phyloP scores from a whole-genome alignment of 2,797 vertebrate species.

The Esox lucius region DNA sequence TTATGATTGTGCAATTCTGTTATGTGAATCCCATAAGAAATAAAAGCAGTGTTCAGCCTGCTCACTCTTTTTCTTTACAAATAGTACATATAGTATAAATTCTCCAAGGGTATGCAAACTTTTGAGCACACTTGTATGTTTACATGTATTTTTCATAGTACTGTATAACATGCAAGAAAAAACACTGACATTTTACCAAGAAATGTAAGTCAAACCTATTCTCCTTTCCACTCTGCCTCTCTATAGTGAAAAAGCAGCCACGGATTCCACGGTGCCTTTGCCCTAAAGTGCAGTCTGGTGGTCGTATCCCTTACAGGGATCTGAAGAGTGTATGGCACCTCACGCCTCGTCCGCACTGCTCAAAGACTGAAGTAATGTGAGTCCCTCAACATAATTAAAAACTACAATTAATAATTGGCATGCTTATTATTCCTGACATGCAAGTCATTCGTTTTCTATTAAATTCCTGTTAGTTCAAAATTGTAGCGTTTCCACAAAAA shows the following conservation, averaged over 20 bases:
- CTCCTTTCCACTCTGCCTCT: background rate
- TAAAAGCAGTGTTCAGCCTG: too few relatives aligned
- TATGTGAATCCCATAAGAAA: too few relatives aligned
- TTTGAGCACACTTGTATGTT: too few relatives aligned
- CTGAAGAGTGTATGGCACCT: accelerated
- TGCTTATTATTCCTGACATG: background rate
- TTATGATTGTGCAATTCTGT: too few relatives aligned
- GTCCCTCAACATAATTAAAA: conserved; percentile 15
- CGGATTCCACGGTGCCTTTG: background rate
- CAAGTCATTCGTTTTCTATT: background rate
- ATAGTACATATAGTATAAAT: too few relatives aligned
- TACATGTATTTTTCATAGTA: too few relatives aligned
- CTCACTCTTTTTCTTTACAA: too few relatives aligned
- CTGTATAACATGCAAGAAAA: background rate
- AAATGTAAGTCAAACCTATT: background rate
- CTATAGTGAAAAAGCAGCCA: background rate
- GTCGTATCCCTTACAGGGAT: accelerated
- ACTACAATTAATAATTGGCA: background rate
- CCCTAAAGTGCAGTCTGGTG: background rate
- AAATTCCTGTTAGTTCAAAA: too few relatives aligned
- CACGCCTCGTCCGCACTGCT: conserved; percentile 41
- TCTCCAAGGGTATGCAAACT: too few relatives aligned
- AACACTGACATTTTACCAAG: background rate
- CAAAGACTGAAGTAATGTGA: conserved; percentile 59
- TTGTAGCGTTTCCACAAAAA: too few relatives aligned